These are phyloP conservation scores for Australoheros scitulus DNA, from an alignment of 2,113 vertebrate species.

Conservation along the genomic window DNA sequence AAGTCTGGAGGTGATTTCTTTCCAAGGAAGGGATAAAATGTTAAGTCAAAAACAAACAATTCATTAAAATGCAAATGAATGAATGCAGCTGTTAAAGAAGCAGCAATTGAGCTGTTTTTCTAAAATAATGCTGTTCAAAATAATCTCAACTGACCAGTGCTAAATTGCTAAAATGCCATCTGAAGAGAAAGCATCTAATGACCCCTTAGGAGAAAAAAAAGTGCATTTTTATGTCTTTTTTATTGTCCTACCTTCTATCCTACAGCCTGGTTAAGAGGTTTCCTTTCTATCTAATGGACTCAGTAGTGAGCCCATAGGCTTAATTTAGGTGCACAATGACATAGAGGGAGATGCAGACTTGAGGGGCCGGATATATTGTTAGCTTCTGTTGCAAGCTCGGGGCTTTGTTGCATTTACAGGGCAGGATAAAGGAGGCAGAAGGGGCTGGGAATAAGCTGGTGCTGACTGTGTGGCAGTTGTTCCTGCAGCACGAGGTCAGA, in stretches of 20 bases:
- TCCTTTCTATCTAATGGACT: conserved; percentile 29
- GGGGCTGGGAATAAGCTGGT: conserved; percentile 24
- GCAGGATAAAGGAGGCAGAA: conserved; percentile 18
- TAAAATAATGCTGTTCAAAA: background rate
- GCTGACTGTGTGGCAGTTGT: conserved; percentile 41
- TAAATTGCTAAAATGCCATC: conserved; percentile 37
- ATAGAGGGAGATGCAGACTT: background rate
- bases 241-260: conserved; percentile 21
- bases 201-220: conserved; percentile 51
- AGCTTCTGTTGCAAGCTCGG: conserved; percentile 57
- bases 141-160: background rate
- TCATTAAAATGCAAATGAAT: background rate
- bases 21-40: background rate
- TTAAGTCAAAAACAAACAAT: background rate
- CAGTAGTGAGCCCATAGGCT: conserved; percentile 22
- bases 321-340: conserved; percentile 39
- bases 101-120: background rate
- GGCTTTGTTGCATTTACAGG: conserved; percentile 48
- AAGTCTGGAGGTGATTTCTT: background rate
- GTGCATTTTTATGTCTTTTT: background rate
- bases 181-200: conserved; percentile 51
- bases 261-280: conserved; percentile 41
- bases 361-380: conserved; percentile 44
- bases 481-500: conserved; percentile 72
- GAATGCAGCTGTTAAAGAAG: background rate